These are phyloP conservation scores for Oncorhynchus gorbuscha DNA, from an alignment of 2,113 vertebrate genomes.

Conservation along the genomic window DNA sequence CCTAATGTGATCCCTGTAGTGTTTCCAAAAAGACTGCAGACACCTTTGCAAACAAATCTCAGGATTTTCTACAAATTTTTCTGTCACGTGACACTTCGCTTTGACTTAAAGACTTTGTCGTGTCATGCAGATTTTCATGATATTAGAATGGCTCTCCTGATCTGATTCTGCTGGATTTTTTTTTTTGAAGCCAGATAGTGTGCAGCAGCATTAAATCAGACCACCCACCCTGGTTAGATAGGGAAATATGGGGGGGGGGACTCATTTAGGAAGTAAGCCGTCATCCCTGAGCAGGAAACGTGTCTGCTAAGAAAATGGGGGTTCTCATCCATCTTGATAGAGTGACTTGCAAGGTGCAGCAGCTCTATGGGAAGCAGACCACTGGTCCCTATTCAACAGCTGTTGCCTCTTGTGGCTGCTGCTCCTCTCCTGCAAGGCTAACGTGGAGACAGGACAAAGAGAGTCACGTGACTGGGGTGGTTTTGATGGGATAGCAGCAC, in stretches of 20 bases:
- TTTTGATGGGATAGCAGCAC: conserved; percentile 13
- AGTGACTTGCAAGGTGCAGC: conserved; percentile 26
- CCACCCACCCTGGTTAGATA: too few relatives aligned
- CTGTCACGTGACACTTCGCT: too few relatives aligned
- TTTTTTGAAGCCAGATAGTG: too few relatives aligned
- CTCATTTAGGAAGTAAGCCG: neutral
- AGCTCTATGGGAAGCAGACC: conserved; percentile 15
- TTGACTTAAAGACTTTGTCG: too few relatives aligned
- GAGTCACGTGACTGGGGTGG: conserved; percentile 33
- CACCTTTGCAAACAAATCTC: too few relatives aligned
- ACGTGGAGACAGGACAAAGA: conserved; percentile 39
- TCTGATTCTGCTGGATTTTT: too few relatives aligned
- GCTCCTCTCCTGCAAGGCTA: conserved; percentile 19
- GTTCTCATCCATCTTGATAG: conserved; percentile 22
- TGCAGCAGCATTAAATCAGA: too few relatives aligned
- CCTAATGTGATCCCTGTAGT: too few relatives aligned
- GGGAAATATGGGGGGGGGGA: neutral
- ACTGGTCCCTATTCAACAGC: conserved; percentile 33
- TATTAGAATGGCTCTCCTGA: too few relatives aligned
- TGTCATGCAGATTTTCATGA: too few relatives aligned
- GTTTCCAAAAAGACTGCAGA: too few relatives aligned
- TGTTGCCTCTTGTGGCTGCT: conserved; percentile 28
- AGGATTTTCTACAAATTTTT: too few relatives aligned
- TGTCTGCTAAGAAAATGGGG: neutral
- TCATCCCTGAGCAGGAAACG: neutral